Base-by-base conservation (phyloP, 2,888 invertebrate genomes). In the Criorhina ranunculi region DNA sequence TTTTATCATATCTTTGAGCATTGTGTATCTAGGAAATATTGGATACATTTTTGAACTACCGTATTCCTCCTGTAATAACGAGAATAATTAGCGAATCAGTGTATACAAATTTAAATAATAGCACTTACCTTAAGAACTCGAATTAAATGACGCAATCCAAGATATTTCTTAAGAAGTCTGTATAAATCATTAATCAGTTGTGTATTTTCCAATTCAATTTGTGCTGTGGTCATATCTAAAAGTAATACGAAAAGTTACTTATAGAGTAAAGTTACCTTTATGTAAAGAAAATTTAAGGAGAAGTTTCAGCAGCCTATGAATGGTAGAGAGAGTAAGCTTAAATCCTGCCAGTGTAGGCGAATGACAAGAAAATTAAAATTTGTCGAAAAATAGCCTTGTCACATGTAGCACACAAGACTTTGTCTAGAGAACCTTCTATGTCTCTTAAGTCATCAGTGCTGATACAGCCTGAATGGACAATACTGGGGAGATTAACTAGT, bases 1-100 rank as follows among this genome's bases (percentile, higher is more conserved):
- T 93, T 98, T 98, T 90, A 98, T 98, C 98, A 99, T 98, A 91
- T 98, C 97, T 92, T 99, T 99, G 88, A 99, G 94, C 94, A 98
- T 96, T 82, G 97, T 96, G 93, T 99, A 99, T 62, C 98, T 95
- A 31, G 98, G 96, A 90, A 98, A 95, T 92, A 98, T 97, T 86
- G 98, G 98, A 92, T 98, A 98, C 90, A 97, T 94, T 93, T 98
- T 98, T 72, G 97, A 96, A 91, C 96, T 96, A 89, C 95, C 95
- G 93, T 98, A 98, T 90, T 98, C 98, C 87, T 95, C 94, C 97
- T 97, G 94, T 81, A 93, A 87, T 51, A 8, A 33, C n/a, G 29
- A 31, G 37, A 1, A 31, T 31, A 57, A 35, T 17, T 42, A 11
- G 40, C 19, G 42, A 46, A n/a, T 12, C 12, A 5, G 6, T 37